Conservation (phyloP, 2,797 vertebrate species). For the Champsocephalus esox region DNA sequence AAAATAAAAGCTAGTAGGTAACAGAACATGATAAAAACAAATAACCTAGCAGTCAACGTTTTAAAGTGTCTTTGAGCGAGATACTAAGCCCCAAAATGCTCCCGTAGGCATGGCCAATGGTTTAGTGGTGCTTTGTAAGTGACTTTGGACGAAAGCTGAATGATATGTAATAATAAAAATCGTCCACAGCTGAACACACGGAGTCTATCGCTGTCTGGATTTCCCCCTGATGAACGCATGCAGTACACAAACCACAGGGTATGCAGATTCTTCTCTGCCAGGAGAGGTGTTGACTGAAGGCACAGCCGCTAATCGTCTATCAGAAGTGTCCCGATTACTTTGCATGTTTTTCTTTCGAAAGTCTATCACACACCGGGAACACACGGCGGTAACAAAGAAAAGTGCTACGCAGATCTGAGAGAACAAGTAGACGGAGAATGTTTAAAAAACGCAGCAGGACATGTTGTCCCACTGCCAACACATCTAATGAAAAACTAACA, state of each 20-base stretch:
- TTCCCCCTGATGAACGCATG: neutral
- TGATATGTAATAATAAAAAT: too few species aligned
- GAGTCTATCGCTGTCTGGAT: neutral
- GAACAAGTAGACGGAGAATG: neutral
- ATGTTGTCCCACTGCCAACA: conserved; percentile 5
- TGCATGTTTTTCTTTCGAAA: conserved; percentile 20
- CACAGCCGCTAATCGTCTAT: conserved; percentile 37
- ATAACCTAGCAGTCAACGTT: too few species aligned
- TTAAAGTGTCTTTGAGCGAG: too few species aligned
- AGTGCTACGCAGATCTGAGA: neutral
- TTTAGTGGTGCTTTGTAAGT: too few species aligned
- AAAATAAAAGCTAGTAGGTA: too few species aligned
- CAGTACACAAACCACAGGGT: neutral
- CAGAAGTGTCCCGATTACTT: conserved; percentile 32
- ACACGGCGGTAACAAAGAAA: conserved; percentile 22
- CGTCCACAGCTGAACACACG: too few species aligned
- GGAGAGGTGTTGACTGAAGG: conserved; percentile 27
- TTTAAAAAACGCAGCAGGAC: neutral
- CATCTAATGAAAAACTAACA: conserved; percentile 24
- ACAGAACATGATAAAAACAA: too few species aligned
- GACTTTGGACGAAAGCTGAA: too few species aligned
- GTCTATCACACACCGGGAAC: conserved; percentile 1
- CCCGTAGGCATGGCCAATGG: too few species aligned
- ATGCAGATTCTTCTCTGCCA: neutral
- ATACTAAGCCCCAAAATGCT: too few species aligned